A percentile compares a stretch with the other conserved stretches of the same genome.
phyloP scores from a whole-genome alignment of 2,888 invertebrate species.

The Amaurobius ferox region DNA sequence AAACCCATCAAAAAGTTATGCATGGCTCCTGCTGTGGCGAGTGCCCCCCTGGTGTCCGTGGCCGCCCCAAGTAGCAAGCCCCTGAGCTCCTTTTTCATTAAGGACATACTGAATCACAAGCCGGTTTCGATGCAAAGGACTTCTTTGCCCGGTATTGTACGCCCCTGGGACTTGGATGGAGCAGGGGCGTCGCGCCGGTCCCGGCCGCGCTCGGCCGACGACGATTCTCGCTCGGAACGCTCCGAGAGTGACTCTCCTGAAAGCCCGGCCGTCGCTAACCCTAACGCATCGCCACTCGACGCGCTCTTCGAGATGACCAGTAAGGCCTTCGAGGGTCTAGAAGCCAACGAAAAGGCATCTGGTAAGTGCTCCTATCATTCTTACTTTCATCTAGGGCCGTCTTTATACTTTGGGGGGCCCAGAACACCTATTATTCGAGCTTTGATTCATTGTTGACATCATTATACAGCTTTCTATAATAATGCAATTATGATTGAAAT shows the following conservation, averaged over 20 bases:
- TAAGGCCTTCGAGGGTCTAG: constrained; percentile 95
- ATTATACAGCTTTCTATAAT: no score
- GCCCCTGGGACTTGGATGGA: constrained; percentile 89
- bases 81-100: constrained; percentile 91
- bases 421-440: no score
- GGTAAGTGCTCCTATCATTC: constrained; percentile 68
- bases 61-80: constrained; percentile 71
- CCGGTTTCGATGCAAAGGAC: constrained; percentile 43
- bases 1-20: constrained; percentile 72
- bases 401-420: no score
- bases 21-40: constrained; percentile 47
- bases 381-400: no score
- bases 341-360: constrained; percentile 80
- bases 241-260: constrained; percentile 75
- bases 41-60: constrained; percentile 24
- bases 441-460: no score
- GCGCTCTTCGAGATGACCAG: constrained; percentile 98
- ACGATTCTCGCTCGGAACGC: constrained; percentile 75
- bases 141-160: constrained; percentile 83
- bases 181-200: constrained; percentile 75
- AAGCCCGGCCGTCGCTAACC: constrained; percentile 75
- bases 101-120: constrained; percentile 84
- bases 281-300: constrained; percentile 86
- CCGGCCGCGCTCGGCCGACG: constrained; percentile 77
- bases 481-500: no score